Evolutionary conservation across 2,113 vertebrate species (phyloP).

Genomic region (Hippolais icterina): DNA sequence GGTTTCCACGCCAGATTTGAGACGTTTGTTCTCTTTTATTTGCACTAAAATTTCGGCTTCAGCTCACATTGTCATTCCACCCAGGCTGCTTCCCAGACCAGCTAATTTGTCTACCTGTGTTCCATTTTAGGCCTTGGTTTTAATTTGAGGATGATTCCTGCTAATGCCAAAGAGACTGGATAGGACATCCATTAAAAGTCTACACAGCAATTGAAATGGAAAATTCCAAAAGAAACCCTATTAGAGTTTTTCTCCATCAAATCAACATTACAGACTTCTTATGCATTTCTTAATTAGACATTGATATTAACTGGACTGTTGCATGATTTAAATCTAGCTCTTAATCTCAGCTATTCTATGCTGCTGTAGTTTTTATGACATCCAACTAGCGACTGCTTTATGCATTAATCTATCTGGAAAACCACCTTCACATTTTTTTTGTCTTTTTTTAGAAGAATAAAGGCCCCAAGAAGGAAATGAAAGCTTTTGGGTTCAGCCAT

Average conservation of each 20-base stretch:
- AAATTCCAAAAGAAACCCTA: conserved; percentile 65
- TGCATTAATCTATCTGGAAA: conserved; percentile 70
- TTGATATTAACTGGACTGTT: conserved; percentile 68
- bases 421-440: conserved; percentile 67
- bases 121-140: conserved; percentile 53
- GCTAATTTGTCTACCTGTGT: conserved; percentile 60
- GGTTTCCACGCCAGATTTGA: neutral
- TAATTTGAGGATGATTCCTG: conserved; percentile 58
- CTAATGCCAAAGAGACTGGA: conserved; percentile 26
- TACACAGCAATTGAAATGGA: conserved; percentile 48
- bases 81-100: conserved; percentile 5
- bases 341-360: conserved; percentile 69
- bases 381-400: conserved; percentile 54
- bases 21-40: conserved; percentile 5
- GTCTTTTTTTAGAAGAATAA: conserved; percentile 64
- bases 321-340: conserved; percentile 68
- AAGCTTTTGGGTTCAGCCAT: conserved; percentile 66
- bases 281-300: conserved; percentile 71
- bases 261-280: conserved; percentile 71
- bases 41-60: neutral
- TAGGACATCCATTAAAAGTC: conserved; percentile 56
- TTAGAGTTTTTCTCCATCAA: conserved; percentile 66
- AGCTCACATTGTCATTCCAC: conserved; percentile 29
- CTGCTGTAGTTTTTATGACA: conserved; percentile 70
- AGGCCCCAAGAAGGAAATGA: conserved; percentile 70